Base-by-base conservation (phyloP, 2,888 invertebrate genomes). In the Eilema caniola region DNA sequence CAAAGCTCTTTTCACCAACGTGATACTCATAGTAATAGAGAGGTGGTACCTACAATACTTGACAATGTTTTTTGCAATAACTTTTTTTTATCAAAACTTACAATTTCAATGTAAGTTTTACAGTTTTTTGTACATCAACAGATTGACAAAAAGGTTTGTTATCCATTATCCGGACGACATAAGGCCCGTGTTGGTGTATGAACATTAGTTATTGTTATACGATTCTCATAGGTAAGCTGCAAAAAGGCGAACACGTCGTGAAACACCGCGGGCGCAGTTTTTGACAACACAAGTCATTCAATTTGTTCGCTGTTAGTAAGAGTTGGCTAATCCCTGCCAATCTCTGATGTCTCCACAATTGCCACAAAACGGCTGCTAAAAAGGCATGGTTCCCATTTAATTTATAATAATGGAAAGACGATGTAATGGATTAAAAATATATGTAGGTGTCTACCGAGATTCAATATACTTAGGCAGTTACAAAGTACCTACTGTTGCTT, bases 221-320 rank as follows among this genome's bases (percentile, higher is more conserved):
- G 81, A 83, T 84, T 82, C 83, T 85, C 72, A 82, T 88, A 90
- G 41, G 41, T 41, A 59, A 91, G 90, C 90, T 90, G 89, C 88
- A 90, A 94, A 93, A 94, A 92, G 94, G 88, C 93, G 88, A 87
- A 87, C 90, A 85, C 88, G 80, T 81, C 82, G 82, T 81, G 80
- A 83, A 84, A 87, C 85, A 91, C 94, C 90, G 84, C 86, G 83
- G 92, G 93, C 93, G 90, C 83, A 86, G 85, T 83, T 83, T 87
- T 87, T 84, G 80, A 85, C 87, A 89, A 88, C 88, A 89, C 88
- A 90, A 88, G 84, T 85, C 83, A 82, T 89, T 89, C 95, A 92
- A 94, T 95, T 94, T 90, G 92, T 90, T 90, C 86, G 87, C 86
- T 84, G 91, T 95, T 93, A 88, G 81, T 84, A 84, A 82, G 82